Evolutionary conservation across 2,888 invertebrate genomes (phyloP), one percentile per base, ranked within the genome.

Genomic region (Junonia oenone): DNA sequence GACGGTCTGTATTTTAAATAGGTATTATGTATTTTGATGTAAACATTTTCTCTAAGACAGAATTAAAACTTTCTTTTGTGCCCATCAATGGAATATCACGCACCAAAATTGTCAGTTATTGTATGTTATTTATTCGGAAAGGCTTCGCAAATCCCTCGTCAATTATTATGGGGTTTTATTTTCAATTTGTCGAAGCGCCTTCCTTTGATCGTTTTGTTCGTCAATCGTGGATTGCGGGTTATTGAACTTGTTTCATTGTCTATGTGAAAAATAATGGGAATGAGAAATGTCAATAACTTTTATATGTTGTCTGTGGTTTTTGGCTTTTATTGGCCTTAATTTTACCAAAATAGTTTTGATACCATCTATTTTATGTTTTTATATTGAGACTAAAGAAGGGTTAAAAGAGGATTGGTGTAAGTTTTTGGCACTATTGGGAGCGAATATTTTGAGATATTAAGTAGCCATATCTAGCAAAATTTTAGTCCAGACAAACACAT

Each of bases 91-190:
- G 1, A 19, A 19, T 40, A 11, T 17, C 9, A 19, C 1, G 19
- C 11, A n/a, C 9, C 19, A 9, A 15, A 17, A 37, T 15, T 2
- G 15, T 37, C 37, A 5, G 15, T 37, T 37, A 29, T 37, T 8
- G 15, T 15, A 13, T 37, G 11, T 17, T 19, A 40, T 40, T 33
- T 19, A 19, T 40, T 40, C 19, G 29, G 6, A 33, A 45, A 17
- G 51, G 45, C 13, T 52, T 17, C 27, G 51, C 17, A 52, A 52
- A 52, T 52, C 45, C 19, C 38, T 40, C 2, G 11, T 19, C 8
- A 52, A 52, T 45, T 43, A 35, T 19, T 6, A 13, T 6, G 26
- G 29, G 17, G 9, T 38, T 37, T 46, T 46, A 45, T 46, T 17
- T 45, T 17, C 45, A 19, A 37, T 46, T 46, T 17, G 13, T 45